Evolutionary conservation across 1,140 invertebrate species (phyloP).

Genomic region (Latrodectus geometricus): DNA sequence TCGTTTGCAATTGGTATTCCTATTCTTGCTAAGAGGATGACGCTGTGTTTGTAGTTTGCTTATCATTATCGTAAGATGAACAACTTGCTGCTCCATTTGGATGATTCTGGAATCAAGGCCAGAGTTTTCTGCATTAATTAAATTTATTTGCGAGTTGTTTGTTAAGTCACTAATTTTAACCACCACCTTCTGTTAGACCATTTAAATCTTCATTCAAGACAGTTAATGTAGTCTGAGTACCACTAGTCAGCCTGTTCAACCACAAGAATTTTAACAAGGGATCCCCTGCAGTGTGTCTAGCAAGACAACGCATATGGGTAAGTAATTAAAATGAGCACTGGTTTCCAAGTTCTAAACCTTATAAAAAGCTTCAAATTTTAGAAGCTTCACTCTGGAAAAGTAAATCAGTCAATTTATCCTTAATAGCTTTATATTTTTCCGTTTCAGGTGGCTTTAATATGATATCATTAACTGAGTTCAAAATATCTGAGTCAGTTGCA

Average conservation of each 20-base stretch:
- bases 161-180: background rate
- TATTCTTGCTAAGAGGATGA: no score
- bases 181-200: background rate
- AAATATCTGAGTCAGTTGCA: constrained; percentile 10
- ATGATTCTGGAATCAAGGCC: no score
- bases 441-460: background rate
- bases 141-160: background rate
- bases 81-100: no score
- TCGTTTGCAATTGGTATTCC: no score
- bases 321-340: constrained; percentile 22
- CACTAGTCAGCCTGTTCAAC: background rate
- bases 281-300: background rate
- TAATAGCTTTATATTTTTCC: no score
- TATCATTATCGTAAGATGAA: no score
- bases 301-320: constrained; percentile 1
- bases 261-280: constrained; percentile 34
- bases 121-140: no score
- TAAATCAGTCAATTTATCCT: background rate
- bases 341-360: constrained; percentile 6
- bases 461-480: background rate
- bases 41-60: no score
- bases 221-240: no score
- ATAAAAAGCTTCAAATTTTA: background rate
- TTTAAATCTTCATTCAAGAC: no score
- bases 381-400: constrained; percentile 2